These are phyloP conservation scores for Pantala flavescens DNA, from an alignment of 1,140 invertebrate genomes.

Conservation along the genomic window DNA sequence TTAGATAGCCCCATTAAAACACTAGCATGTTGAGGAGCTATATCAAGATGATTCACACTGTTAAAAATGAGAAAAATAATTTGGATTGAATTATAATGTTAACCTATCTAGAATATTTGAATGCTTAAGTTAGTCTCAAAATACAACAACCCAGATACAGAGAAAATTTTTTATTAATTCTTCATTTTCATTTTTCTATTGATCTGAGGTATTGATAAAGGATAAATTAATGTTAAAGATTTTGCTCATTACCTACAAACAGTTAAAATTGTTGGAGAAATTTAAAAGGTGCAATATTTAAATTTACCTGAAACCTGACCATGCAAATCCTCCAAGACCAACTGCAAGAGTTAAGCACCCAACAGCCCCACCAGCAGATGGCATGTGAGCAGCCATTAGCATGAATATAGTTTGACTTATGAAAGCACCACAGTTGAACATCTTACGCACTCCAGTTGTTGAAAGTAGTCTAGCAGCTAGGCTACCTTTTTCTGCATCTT, in stretches of 20 bases:
- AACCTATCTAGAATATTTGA: background rate
- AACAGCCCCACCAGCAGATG: conserved; percentile 52
- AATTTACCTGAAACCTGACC: conserved; percentile 69
- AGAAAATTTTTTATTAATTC: too few species aligned
- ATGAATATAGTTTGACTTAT: conserved; percentile 74
- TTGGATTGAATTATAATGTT: background rate
- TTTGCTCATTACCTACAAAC: too few species aligned
- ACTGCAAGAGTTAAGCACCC: conserved; percentile 72
- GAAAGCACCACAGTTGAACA: conserved; percentile 69
- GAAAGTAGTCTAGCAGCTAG: background rate
- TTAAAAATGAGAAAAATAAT: background rate
- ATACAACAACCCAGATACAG: too few species aligned
- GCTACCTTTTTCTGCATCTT: conserved; percentile 6
- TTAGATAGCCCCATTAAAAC: conserved; percentile 43
- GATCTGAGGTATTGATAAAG: too few species aligned
- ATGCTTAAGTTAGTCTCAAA: background rate
- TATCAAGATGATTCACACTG: conserved; percentile 44
- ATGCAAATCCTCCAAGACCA: conserved; percentile 77
- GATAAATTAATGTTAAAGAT: too few species aligned
- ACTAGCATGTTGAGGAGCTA: conserved; percentile 35
- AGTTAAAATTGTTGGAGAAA: too few species aligned
- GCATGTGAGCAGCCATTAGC: conserved; percentile 59
- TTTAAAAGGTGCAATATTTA: too few species aligned
- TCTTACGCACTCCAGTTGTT: conserved; percentile 43
- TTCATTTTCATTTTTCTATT: too few species aligned